Evolutionary conservation across 2,888 invertebrate species (phyloP), one percentile per base, ranked within the genome.

Genomic region (Pantelozetes paolii): DNA sequence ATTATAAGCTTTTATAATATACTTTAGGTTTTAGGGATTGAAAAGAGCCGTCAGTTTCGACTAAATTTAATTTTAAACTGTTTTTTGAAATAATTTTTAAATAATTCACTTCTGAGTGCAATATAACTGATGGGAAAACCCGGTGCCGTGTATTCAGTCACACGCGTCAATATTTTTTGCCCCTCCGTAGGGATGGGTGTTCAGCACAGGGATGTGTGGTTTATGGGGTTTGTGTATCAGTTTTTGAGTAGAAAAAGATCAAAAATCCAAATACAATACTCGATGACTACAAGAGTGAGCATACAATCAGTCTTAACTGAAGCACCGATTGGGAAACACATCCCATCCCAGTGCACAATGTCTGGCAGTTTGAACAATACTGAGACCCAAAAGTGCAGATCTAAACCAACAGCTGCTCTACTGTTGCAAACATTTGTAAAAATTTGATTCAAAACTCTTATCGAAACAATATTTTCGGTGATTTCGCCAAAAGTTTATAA

Each of bases 61-160:
- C 11, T 62, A 62, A 62, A 62, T 62, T 32, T 36, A 62, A 62
- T 36, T 62, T 62, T 62, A 62, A 62, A 62, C 13, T n/a, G 62
- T 62, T 62, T 62, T n/a, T 32, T n/a, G n/a, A n/a, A n/a, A n/a
- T 32, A 62, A 62, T 18, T 62, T 62, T 18, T 6, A 28, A 62
- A 62, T 62, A 32, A 62, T 62, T 15, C 18, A 62, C 62, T 62
- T 3, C 54, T n/a, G n/a, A 62, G 62, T 36, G 26, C 62, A 32
- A 62, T 26, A 62, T 36, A 54, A 54, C 26, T 26, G 26, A 45
- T 3, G 32, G 62, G 36, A 30, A n/a, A 62, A 32, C 28, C 62
- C 18, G 32, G 8, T 28, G 62, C 62, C 9, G n/a, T 36, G 3
- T 23, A 62, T 28, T 36, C 32, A 62, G 32, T n/a, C 62, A 62